Evolutionary conservation across 2,113 vertebrate genomes (phyloP).

Genomic region (Murina feae): DNA sequence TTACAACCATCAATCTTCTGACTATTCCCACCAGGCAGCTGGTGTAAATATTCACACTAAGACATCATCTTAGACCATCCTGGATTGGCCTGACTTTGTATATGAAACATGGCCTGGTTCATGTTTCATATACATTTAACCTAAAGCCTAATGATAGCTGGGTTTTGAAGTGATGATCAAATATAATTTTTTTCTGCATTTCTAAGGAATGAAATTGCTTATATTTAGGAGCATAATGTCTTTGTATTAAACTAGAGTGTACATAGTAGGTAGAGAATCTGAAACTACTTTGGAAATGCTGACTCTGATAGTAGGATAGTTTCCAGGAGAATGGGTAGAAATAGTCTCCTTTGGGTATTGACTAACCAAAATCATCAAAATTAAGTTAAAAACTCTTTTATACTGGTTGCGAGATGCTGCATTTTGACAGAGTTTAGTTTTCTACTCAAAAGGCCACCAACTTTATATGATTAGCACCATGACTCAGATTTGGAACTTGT

Average conservation of each 20-base stretch:
- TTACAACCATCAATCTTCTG: constrained; percentile 31
- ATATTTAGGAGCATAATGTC: not conserved
- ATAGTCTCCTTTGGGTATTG: not conserved
- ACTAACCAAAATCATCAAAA: not conserved
- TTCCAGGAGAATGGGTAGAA: not conserved
- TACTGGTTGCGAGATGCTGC: not conserved
- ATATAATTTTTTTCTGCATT: not conserved
- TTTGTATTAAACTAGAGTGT: constrained; percentile 19
- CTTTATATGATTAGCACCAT: not conserved
- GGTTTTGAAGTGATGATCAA: constrained; percentile 15
- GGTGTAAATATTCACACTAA: not conserved
- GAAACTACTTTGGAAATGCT: constrained; percentile 19
- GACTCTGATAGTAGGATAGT: not conserved
- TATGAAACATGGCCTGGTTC: too few relatives aligned
- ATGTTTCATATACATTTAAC: not conserved
- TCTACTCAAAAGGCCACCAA: not conserved
- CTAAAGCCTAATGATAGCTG: not conserved
- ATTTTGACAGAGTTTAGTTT: constrained; percentile 17
- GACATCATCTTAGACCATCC: not conserved
- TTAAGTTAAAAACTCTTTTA: not conserved
- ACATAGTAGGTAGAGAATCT: not conserved
- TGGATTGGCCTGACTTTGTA: not conserved
- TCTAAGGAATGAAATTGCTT: not conserved
- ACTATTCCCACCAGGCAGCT: not conserved
- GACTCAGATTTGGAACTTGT: constrained; percentile 28